Base-by-base conservation (phyloP, 2,797 vertebrate genomes). In the Acanthopagrus latus region DNA sequence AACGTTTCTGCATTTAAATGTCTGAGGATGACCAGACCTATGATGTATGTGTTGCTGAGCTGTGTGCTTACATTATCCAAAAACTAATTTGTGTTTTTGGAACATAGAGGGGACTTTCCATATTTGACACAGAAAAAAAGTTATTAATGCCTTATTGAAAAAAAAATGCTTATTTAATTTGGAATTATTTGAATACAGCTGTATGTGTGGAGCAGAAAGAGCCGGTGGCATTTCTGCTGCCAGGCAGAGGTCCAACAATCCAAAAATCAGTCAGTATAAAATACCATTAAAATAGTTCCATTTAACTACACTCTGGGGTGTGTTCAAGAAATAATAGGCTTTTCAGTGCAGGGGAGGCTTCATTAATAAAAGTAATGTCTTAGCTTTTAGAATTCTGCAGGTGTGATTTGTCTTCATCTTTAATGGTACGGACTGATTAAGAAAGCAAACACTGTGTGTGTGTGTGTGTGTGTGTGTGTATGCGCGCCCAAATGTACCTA, bases 371-470 rank as follows among this genome's bases (percentile, higher is more conserved):
- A 90, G 72, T 89, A 88, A 92, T 87, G 86, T 86, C 74, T 86
- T 2, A 16, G 77, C 81, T 85, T 38, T 78, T 76, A 83, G 86
- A 85, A 84, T 73, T 81, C 33, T 71, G 64, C 92, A 93, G 92
- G 88, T 92, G 90, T 85, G 86, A 94, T 93, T 93, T 92, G 90
- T 94, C 93, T 92, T 92, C 86, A 90, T 92, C 88, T 84, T 91
- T 92, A 89, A 89, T 88, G 89, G 85, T 71, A 64, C 0, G 63
- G 81, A 79, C 92, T 92, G 92, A 91, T 91, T 94, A 92, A 85
- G 81, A 91, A 93, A 92, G 89, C 91, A 92, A 92, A 93, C 85
- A 91, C 67, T 73, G 86, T 71, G 78, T 76, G 68, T 56, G 48
- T 38, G 65, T 38, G 70, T 60, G 74, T 82, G 78, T 71, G 72